phyloP scores from a whole-genome alignment of 2,888 invertebrate species.

The Drosophila fungiperda region DNA sequence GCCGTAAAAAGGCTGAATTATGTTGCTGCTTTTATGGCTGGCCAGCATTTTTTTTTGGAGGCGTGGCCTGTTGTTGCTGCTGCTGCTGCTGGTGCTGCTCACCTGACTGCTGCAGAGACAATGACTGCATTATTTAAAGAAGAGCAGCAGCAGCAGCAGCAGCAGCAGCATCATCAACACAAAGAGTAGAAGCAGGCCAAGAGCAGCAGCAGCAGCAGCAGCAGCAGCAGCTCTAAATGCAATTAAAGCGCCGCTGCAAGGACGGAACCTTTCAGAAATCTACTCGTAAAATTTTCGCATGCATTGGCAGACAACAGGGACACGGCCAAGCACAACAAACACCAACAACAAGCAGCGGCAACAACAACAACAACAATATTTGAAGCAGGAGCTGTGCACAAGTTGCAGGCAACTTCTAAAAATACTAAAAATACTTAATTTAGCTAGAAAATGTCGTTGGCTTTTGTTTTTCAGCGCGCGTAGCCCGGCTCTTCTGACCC shows the following conservation, averaged over 20 bases:
- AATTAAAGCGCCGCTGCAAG: conserved; percentile 72
- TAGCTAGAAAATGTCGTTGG: conserved; percentile 77
- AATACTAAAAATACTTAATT: conserved; percentile 81
- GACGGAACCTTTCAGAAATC: conserved; percentile 72
- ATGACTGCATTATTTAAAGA: conserved; percentile 79
- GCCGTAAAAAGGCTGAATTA: conserved; percentile 58
- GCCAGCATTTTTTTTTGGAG: conserved; percentile 45
- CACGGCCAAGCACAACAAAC: conserved; percentile 17
- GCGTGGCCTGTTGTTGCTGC: conserved; percentile 30
- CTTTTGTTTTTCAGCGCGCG: conserved; percentile 69
- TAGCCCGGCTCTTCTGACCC: conserved; percentile 14
- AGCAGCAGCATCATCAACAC: not conserved
- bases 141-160: conserved; percentile 2
- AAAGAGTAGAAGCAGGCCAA: conserved; percentile 10
- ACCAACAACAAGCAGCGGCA: conserved; percentile 6
- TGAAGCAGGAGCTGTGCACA: conserved; percentile 25
- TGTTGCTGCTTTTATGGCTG: conserved; percentile 59
- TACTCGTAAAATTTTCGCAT: conserved; percentile 74
- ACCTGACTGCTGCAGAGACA: conserved; percentile 73
- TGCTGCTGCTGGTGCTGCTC: conserved; percentile 25
- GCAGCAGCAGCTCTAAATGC: conserved; percentile 62
- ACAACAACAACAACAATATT: conserved; percentile 13
- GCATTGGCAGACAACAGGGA: conserved; percentile 65
- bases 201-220: conserved; percentile 26
- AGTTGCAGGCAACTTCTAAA: conserved; percentile 69